phyloP scores from a whole-genome alignment of 2,113 vertebrate genomes.

The Gallinago undulata region DNA sequence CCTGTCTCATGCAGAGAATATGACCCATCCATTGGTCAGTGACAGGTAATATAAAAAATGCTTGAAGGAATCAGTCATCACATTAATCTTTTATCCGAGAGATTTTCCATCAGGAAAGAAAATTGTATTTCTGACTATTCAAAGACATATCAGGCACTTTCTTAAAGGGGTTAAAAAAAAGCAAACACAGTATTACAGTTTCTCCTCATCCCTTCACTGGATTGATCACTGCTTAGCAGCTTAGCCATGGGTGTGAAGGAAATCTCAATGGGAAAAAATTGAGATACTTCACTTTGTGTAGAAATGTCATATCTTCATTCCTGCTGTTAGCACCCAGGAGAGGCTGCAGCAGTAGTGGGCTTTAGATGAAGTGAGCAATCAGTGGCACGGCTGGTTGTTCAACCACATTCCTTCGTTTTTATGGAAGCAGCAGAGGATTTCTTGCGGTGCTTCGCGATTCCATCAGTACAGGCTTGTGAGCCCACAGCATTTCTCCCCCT shows the following conservation, averaged over 20 bases:
- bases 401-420: background rate
- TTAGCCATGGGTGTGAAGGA: background rate
- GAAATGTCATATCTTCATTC: background rate
- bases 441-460: background rate
- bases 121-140: background rate
- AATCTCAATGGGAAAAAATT: background rate
- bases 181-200: fast-evolving
- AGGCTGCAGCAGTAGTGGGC: background rate
- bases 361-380: background rate
- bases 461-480: background rate
- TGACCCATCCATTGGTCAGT: background rate
- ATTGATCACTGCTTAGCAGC: background rate
- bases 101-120: background rate
- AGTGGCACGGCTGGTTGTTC: background rate
- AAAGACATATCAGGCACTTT: background rate
- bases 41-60: background rate
- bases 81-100: background rate
- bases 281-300: background rate
- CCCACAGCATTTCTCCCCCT: background rate
- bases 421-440: background rate
- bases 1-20: background rate
- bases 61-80: background rate
- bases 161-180: background rate
- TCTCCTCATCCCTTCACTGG: background rate
- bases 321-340: background rate